Base-by-base conservation (phyloP, 2,888 invertebrate genomes). In the Cyclophora albipunctata region DNA sequence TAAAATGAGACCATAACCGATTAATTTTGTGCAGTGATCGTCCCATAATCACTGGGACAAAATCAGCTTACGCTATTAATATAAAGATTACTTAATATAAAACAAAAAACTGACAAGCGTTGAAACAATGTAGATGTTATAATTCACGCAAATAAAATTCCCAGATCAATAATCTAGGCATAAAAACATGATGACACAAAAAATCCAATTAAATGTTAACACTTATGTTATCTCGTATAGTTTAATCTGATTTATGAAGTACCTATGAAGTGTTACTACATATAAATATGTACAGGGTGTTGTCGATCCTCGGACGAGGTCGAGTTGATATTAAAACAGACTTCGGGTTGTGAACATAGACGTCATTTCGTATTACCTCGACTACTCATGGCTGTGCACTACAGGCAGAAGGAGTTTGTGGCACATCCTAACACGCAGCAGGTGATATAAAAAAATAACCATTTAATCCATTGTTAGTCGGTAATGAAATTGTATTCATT, bases 401-500 rank as follows among this genome's bases (percentile, higher is more conserved):
- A 90, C 64, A 90, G 91, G 57, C 93, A 94, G 66, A 94, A 93
- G 67, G 91, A 91, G 68, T 94, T 95, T 68, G 92, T 94, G 0
- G 93, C 94, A 3, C 94, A 94, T 77, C 92, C 93, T 0, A 92
- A 94, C 70, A 92, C 93, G 20, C 94, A 95, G 69, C 92, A 93
- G 80, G 89, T 90, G 60, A 47, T 42, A 34, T 47, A 42, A 34
- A 34, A 37, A 37, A 35, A 34, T 35, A 45, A 3, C 35, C 34
- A 6, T 7, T 34, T 49, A 2, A 37, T 4, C 5, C 37, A 37
- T 37, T 37, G 37, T 37, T 37, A 37, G 37, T 37, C 37, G 37
- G 37, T 37, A 37, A 37, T 37, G 5, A 37, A 37, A 37, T 37
- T 37, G 37, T 37, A 37, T 37, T 37, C 37, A 37, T 37, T 37